Evolutionary conservation across 2,888 invertebrate species (phyloP), one percentile per base, ranked within the genome.

Genomic region (Cepaea hortensis): DNA sequence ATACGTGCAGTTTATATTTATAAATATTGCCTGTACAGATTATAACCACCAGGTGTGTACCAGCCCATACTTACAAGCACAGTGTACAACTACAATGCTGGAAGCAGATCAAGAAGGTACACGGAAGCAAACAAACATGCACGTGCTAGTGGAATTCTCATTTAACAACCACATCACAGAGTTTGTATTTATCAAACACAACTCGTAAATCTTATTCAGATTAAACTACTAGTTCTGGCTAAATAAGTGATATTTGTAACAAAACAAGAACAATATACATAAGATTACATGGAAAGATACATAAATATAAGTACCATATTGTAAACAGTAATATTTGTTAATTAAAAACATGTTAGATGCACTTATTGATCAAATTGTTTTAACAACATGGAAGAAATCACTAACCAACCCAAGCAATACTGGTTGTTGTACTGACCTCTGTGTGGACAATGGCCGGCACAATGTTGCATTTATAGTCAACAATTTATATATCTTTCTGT

Each of bases 151-250:
- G 9, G 23, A 72, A 9, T 23, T 72, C 20, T 23, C 72, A 7
- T n/a, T n/a, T 48, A 48, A 48, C 75, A 75, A 6, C 68, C 23
- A 18, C 1, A 23, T 23, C 48, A 13, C n/a, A 6, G 77, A 77
- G 77, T 77, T 79, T 79, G 79, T 79, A 79, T 79, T 79, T 13
- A 62, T 62, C 61, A 23, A 62, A 79, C 79, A 79, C 62, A 79
- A 79, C 79, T 79, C 18, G 18, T 23, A 23, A 79, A 4, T 61
- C 35, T 79, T 23, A n/a, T 62, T 18, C 62, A 79, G 15, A 35
- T 35, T 23, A 23, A n/a, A 20, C 6, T 72, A 23, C n/a, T 23
- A n/a, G 20, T 79, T 79, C 79, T 79, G 62, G 15, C 79, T 79
- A 62, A 62, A 79, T 62, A 62, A 79, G 55, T 11, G 2, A 55